A percentile compares a stretch with the other conserved stretches of the same genome.
phyloP scores from a whole-genome alignment of 2,888 invertebrate species.

The Chouioia cunea region DNA sequence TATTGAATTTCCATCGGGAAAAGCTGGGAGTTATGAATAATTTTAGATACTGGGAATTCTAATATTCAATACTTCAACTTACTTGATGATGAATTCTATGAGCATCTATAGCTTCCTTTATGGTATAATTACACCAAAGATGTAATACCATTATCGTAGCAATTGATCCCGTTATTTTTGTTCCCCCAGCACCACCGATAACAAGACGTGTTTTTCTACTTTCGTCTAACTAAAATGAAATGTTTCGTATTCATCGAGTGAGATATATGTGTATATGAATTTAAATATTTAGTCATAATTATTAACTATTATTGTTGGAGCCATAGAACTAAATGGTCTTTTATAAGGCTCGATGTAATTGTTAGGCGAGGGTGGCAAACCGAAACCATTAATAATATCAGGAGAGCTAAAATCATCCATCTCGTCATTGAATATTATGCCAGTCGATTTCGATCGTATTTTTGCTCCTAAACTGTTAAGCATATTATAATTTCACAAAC shows the following conservation, averaged over 20 bases:
- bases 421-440: constrained; percentile 93
- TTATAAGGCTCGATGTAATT: constrained; percentile 87
- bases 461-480: constrained; percentile 79
- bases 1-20: constrained; percentile 62
- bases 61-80: background rate
- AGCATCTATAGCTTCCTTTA: constrained; percentile 78
- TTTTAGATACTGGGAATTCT: too few species aligned
- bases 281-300: constrained; percentile 25
- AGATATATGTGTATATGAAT: too few species aligned
- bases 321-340: constrained; percentile 89
- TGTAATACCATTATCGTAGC: constrained; percentile 76
- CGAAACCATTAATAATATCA: constrained; percentile 78
- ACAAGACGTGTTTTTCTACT: constrained; percentile 71
- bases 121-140: constrained; percentile 75
- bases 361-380: constrained; percentile 81
- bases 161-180: constrained; percentile 88
- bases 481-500: too few species aligned
- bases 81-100: constrained; percentile 90
- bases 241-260: too few species aligned
- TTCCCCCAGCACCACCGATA: constrained; percentile 91
- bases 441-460: constrained; percentile 82
- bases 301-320: constrained; percentile 83
- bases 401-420: constrained; percentile 96
- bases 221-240: constrained; percentile 61
- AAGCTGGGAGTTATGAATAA: constrained; percentile 53